phyloP scores from a whole-genome alignment of 2,797 vertebrate genomes.

The Periophthalmus magnuspinnatus region DNA sequence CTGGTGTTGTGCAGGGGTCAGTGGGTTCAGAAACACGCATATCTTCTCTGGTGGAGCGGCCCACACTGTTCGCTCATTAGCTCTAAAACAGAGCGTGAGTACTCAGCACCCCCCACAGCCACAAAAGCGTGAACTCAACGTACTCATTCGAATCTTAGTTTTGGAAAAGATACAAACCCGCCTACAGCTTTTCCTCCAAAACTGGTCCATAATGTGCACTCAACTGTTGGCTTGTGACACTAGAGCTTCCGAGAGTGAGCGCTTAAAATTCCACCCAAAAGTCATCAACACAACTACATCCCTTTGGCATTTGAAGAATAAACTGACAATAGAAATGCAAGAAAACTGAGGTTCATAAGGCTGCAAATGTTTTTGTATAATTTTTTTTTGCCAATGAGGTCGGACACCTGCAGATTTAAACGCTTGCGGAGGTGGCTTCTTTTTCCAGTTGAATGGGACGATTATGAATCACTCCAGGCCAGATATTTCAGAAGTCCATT shows the following conservation, averaged over 20 bases:
- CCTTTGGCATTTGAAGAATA: too few species aligned
- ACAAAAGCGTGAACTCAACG: conserved; percentile 2
- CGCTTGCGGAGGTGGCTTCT: conserved; percentile 9
- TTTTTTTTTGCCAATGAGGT: not conserved
- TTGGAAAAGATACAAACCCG: not conserved
- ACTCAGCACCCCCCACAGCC: conserved; percentile 13
- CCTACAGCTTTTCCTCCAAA: not conserved
- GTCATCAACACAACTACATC: too few species aligned
- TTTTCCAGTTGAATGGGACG: conserved; percentile 8
- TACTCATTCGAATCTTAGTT: not conserved
- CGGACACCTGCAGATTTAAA: conserved; percentile 1
- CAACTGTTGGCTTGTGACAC: too few species aligned
- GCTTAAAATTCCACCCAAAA: not conserved
- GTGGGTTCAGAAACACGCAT: conserved; percentile 21
- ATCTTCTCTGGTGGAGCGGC: conserved; percentile 19
- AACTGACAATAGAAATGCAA: not conserved
- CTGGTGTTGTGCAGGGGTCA: conserved; percentile 10
- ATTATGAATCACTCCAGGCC: not conserved
- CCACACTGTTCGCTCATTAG: conserved; percentile 43
- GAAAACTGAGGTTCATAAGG: not conserved
- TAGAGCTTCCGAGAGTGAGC: not conserved
- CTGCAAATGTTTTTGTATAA: not conserved
- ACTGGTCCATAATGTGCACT: not conserved
- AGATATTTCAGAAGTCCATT: conserved; percentile 30
- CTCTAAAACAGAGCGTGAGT: conserved; percentile 18